These are phyloP conservation scores for Popillia japonica DNA, from an alignment of 1,140 invertebrate species.

Conservation along the genomic window DNA sequence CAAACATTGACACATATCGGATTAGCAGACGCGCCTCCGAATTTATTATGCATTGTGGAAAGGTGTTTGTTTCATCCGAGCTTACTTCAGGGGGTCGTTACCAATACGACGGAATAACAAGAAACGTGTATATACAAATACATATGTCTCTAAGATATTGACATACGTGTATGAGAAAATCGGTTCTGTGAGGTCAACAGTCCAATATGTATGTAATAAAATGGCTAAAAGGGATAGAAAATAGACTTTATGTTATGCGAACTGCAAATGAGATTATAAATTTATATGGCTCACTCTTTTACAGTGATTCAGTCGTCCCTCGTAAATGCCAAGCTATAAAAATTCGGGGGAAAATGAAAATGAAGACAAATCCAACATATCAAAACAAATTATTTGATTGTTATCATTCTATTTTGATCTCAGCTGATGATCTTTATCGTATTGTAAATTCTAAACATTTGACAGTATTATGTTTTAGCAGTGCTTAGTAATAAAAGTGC, in stretches of 20 bases:
- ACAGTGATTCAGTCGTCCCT: background rate
- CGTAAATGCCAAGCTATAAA: background rate
- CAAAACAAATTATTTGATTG: background rate
- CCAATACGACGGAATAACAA: background rate
- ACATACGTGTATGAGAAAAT: background rate
- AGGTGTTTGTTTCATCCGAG: background rate
- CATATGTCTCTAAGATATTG: background rate
- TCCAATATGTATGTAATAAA: background rate
- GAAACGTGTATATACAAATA: background rate
- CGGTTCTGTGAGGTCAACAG: background rate
- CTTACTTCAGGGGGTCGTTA: background rate
- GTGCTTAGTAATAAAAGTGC: too few relatives aligned
- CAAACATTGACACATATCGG: constrained; percentile 1
- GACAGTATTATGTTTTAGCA: too few relatives aligned
- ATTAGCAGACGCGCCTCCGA: background rate
- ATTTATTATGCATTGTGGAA: constrained; percentile 8
- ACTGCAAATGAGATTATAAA: constrained; percentile 19
- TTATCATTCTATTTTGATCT: too few relatives aligned
- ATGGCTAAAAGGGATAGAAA: background rate
- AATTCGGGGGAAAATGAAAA: background rate
- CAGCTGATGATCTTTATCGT: too few relatives aligned
- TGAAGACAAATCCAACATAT: background rate
- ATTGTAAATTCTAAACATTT: too few relatives aligned
- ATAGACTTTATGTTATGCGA: background rate
- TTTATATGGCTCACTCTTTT: background rate